Percentiles rank a stretch among this genome's conserved stretches.
phyloP scores from a whole-genome alignment of 2,888 invertebrate species.

The Andrena bicolor region DNA sequence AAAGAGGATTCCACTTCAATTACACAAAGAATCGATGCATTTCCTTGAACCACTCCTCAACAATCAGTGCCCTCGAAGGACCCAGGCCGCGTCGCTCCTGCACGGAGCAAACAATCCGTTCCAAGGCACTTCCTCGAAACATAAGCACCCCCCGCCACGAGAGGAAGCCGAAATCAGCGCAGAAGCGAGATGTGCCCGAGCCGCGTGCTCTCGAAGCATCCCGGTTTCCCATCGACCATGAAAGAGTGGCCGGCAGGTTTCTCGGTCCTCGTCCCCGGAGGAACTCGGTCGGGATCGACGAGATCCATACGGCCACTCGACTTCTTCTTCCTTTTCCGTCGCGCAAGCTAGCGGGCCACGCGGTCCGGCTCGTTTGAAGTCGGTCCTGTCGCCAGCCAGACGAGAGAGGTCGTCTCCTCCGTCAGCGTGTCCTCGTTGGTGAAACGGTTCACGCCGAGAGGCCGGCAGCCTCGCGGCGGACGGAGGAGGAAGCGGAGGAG shows the following conservation, averaged over 20 bases:
- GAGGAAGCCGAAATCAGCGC: background rate
- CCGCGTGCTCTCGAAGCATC: background rate
- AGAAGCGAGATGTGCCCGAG: background rate
- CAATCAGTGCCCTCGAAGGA: too few relatives aligned
- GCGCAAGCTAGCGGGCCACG: conserved; percentile 23
- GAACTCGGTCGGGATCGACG: conserved; percentile 52
- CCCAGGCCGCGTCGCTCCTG: too few relatives aligned
- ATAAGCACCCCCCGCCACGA: background rate
- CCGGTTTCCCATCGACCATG: background rate
- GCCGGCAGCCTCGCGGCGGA: conserved; percentile 13
- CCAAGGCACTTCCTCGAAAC: background rate
- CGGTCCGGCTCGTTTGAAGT: conserved; percentile 63
- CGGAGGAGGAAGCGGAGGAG: conserved; percentile 33
- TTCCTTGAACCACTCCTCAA: too few relatives aligned
- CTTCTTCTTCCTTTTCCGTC: conserved; percentile 45
- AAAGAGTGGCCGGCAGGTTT: conserved; percentile 30
- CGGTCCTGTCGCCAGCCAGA: conserved; percentile 49
- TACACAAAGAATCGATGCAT: too few relatives aligned
- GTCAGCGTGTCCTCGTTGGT: background rate
- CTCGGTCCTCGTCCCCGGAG: conserved; percentile 1
- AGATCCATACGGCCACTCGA: conserved; percentile 72
- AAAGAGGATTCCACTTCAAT: too few relatives aligned
- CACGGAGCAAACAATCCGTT: too few relatives aligned
- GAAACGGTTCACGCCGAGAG: conserved; percentile 20
- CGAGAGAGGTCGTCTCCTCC: conserved; percentile 23